phyloP scores from a whole-genome alignment of 1,140 invertebrate species.

The Ceratina calcarata region DNA sequence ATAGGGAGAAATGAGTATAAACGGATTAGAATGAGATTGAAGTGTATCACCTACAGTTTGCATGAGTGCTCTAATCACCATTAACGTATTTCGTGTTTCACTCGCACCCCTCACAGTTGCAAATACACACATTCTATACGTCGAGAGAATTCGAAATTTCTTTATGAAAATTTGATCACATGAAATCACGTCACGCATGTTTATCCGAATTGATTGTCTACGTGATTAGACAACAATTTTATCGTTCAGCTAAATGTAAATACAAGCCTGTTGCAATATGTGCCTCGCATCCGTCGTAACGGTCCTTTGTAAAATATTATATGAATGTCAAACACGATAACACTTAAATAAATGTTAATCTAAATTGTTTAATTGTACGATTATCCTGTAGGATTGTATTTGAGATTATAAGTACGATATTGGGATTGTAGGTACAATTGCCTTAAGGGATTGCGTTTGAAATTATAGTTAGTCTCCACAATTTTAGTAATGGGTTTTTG shows the following conservation, averaged over 20 bases:
- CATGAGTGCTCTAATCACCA: too few species aligned
- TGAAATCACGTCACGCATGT: neutral
- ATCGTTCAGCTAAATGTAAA: neutral
- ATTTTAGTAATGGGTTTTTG: neutral
- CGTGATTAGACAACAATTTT: neutral
- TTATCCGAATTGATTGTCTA: neutral
- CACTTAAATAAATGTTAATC: neutral
- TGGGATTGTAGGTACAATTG: neutral
- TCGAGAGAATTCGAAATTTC: neutral
- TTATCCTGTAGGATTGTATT: too few species aligned
- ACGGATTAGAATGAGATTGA: too few species aligned
- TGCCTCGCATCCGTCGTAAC: too few species aligned
- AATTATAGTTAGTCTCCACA: neutral
- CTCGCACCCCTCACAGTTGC: too few species aligned
- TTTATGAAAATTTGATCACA: neutral
- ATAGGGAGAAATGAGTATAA: too few species aligned
- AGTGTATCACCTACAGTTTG: too few species aligned
- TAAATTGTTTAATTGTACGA: too few species aligned
- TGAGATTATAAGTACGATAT: too few species aligned
- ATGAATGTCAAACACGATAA: neutral
- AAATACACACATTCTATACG: too few species aligned
- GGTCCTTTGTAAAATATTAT: neutral
- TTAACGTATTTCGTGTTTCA: too few species aligned
- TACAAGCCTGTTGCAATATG: neutral
- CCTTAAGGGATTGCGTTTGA: neutral